Percentiles rank a stretch among this genome's conserved stretches.
Conservation (phyloP, 2,113 vertebrate species). For the Alexandromys fortis region DNA sequence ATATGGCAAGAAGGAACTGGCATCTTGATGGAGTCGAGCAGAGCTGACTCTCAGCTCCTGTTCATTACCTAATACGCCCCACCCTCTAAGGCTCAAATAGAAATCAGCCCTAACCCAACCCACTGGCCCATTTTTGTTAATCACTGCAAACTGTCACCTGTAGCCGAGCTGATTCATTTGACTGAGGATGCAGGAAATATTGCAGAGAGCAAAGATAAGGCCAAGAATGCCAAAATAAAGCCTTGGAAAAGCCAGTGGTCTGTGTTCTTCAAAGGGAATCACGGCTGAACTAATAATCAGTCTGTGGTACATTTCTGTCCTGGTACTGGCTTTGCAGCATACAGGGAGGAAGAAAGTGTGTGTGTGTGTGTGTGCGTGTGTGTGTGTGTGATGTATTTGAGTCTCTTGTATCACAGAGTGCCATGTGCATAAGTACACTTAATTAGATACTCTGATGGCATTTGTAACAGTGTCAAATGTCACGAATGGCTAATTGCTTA, state of each 20-base stretch:
- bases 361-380: constrained; percentile 15
- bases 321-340: background rate
- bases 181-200: constrained; percentile 54
- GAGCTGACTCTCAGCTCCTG: constrained; percentile 51
- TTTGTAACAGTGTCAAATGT: constrained; percentile 75
- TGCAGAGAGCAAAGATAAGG: constrained; percentile 29
- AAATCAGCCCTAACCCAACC: constrained; percentile 28
- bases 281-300: constrained; percentile 22
- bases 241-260: constrained; percentile 33
- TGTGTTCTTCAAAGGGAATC: constrained; percentile 27
- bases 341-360: constrained; percentile 49
- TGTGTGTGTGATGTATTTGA: constrained; percentile 34
- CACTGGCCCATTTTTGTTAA: constrained; percentile 62
- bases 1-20: background rate
- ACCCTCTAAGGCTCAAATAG: constrained; percentile 47
- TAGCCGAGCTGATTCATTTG: constrained; percentile 49
- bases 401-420: constrained; percentile 55
- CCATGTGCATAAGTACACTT: constrained; percentile 63
- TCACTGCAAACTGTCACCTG: constrained; percentile 39
- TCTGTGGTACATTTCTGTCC: constrained; percentile 31
- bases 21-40: background rate
- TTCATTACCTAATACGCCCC: constrained; percentile 32
- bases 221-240: constrained; percentile 38
- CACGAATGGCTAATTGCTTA: constrained; percentile 75
- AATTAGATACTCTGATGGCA: constrained; percentile 77